A percentile compares a stretch with the other conserved stretches of the same genome.
Conservation (phyloP, 2,888 invertebrate species). For the Acleris holmiana region DNA sequence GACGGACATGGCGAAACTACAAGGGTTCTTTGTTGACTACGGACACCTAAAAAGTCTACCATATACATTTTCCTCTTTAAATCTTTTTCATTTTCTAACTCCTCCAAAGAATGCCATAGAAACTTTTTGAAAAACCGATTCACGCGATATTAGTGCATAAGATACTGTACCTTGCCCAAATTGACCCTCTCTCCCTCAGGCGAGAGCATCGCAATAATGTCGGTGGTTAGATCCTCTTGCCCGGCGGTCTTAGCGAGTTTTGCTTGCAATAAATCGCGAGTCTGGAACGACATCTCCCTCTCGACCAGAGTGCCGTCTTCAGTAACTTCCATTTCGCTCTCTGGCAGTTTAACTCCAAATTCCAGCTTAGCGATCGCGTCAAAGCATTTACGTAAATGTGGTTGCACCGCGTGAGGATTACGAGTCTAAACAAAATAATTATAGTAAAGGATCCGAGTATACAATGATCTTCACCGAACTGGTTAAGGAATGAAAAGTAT, state of each 20-base stretch:
- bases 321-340: conserved; percentile 79
- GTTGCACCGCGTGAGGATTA: conserved; percentile 95
- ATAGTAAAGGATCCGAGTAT: too few species aligned
- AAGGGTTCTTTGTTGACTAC: too few species aligned
- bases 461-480: too few species aligned
- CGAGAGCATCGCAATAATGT: conserved; percentile 95
- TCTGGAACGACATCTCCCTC: conserved; percentile 72
- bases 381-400: conserved; percentile 95
- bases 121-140: too few species aligned
- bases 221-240: conserved; percentile 87
- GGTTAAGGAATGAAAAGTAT: too few species aligned
- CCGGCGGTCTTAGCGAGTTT: conserved; percentile 68
- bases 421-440: conserved; percentile 83
- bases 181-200: conserved; percentile 93
- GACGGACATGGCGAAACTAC: too few species aligned
- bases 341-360: conserved; percentile 86
- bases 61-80: too few species aligned
- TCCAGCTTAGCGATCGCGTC: conserved; percentile 92
- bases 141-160: neutral
- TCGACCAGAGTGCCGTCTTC: conserved; percentile 79
- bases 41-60: too few species aligned
- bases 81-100: too few species aligned
- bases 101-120: too few species aligned
- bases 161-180: conserved; percentile 87
- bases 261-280: conserved; percentile 71